phyloP scores from a whole-genome alignment of 2,888 invertebrate species.

The Petrolisthes manimaculis region DNA sequence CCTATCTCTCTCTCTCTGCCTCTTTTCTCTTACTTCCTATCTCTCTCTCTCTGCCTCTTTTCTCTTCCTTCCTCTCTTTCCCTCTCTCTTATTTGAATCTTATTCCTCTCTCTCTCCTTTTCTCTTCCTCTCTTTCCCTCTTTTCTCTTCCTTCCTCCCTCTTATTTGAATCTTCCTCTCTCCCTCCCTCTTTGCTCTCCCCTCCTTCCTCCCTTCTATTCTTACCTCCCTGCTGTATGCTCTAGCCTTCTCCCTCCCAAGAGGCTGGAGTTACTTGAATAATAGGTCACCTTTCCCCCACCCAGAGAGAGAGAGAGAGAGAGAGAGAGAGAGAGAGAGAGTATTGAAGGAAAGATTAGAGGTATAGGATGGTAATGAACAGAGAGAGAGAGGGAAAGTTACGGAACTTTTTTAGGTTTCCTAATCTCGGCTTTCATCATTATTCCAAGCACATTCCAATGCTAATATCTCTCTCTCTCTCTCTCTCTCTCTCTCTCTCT shows the following conservation, averaged over 20 bases:
- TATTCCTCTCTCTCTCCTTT: not conserved
- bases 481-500: no score
- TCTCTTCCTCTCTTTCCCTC: not conserved
- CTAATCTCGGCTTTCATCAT: no score
- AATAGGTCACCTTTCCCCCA: not conserved
- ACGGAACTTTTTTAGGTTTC: no score
- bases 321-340: no score
- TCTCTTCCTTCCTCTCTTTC: not conserved
- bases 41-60: not conserved
- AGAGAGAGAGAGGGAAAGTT: no score
- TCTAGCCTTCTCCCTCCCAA: not conserved
- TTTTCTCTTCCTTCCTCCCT: not conserved
- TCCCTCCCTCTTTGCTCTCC: not conserved
- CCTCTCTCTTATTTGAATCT: not conserved
- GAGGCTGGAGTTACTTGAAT: not conserved
- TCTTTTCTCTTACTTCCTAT: not conserved
- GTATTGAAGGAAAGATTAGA: no score
- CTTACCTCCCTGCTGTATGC: not conserved
- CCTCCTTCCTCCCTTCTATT: not conserved
- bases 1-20: conserved; percentile 1
- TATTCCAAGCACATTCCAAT: no score
- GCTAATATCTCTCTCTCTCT: no score
- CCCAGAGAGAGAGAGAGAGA: no score
- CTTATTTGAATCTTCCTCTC: not conserved
- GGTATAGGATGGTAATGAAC: no score